Conservation (phyloP, 2,113 vertebrate species). For the Falco punctatus region DNA sequence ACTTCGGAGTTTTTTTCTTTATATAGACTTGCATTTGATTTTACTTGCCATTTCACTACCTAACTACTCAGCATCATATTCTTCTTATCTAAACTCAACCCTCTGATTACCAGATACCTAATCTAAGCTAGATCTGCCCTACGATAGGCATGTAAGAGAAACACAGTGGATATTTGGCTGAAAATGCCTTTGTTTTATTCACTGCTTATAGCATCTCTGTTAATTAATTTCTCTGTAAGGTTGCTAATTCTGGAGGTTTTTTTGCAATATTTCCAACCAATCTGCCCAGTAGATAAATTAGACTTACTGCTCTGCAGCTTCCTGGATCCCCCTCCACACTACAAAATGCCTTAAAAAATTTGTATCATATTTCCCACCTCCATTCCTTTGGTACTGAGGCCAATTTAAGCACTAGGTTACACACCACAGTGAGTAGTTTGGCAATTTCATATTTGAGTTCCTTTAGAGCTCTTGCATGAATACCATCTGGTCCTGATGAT, state of each 20-base stretch:
- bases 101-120: not conserved
- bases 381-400: not conserved
- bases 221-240: not conserved
- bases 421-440: conserved; percentile 18
- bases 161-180: not conserved
- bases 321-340: not conserved
- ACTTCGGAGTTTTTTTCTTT: not conserved
- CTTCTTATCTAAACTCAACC: not conserved
- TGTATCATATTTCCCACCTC: not conserved
- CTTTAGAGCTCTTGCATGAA: conserved; percentile 18
- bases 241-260: not conserved
- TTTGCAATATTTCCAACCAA: not conserved
- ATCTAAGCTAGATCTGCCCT: not conserved
- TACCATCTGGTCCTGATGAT: not conserved
- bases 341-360: not conserved
- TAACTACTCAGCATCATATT: not conserved
- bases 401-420: conserved; percentile 17
- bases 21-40: not conserved
- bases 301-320: not conserved
- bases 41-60: not conserved
- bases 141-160: not conserved
- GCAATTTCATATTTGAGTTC: conserved; percentile 41
- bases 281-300: not conserved
- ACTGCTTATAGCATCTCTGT: not conserved
- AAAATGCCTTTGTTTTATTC: not conserved